Conservation (phyloP, 2,113 vertebrate genomes). For the Megaptera novaeangliae region DNA sequence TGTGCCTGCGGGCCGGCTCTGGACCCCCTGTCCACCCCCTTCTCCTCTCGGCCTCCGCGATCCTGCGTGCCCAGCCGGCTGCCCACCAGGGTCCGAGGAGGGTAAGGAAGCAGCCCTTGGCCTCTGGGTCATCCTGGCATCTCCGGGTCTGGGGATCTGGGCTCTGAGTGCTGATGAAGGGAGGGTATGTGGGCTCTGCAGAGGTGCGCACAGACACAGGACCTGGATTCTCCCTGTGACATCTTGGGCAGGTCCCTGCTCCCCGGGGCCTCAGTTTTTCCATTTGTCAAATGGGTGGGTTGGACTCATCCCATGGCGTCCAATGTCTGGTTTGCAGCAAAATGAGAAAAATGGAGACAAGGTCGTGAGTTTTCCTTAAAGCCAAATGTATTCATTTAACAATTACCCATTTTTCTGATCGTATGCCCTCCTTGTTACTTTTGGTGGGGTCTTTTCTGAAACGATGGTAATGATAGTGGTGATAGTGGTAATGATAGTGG, state of each 20-base stretch:
- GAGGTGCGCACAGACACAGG: not conserved
- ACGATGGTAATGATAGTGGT: fast-evolving
- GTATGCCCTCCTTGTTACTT: fast-evolving
- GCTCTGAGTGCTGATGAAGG: not conserved
- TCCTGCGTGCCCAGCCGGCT: not conserved
- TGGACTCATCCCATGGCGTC: fast-evolving
- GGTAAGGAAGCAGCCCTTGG: not conserved
- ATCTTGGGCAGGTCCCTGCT: not conserved
- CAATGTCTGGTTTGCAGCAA: not conserved
- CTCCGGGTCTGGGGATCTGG: not conserved
- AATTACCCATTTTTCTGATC: fast-evolving
- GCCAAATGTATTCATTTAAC: fast-evolving
- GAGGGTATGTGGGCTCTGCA: not conserved
- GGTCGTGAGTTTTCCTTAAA: too few species aligned
- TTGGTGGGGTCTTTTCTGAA: not conserved
- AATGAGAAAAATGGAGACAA: not conserved
- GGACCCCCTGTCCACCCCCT: fast-evolving
- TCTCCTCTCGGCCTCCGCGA: fast-evolving
- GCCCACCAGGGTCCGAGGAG: not conserved
- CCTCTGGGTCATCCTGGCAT: not conserved
- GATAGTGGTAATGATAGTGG: too few species aligned
- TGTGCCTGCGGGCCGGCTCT: not conserved
- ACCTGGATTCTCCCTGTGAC: not conserved
- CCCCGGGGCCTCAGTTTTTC: not conserved
- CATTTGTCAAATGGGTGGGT: not conserved